phyloP scores from a whole-genome alignment of 2,888 invertebrate genomes.

The Dasysyrphus tricinctus region DNA sequence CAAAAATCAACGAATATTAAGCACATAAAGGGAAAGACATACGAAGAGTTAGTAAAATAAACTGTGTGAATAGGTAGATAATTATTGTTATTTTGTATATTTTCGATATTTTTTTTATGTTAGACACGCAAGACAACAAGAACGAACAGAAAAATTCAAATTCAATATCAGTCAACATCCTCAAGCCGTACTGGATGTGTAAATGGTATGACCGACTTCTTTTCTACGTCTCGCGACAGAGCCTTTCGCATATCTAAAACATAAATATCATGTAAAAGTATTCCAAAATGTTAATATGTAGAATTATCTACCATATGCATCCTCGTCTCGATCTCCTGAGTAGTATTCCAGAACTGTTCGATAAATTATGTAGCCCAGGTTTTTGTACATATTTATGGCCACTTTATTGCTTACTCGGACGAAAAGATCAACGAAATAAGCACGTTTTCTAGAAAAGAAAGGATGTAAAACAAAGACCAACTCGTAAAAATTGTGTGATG shows the following conservation, averaged over 20 bases:
- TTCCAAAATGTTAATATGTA: background rate
- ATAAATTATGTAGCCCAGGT: slow-evolving; percentile 98
- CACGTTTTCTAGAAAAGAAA: slow-evolving; percentile 90
- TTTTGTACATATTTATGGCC: slow-evolving; percentile 98
- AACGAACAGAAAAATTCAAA: slow-evolving; percentile 32
- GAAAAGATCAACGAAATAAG: slow-evolving; percentile 99
- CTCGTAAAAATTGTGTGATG: background rate
- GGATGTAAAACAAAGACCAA: too few species aligned
- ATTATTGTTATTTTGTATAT: slow-evolving; percentile 32
- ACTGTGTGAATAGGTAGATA: slow-evolving; percentile 20
- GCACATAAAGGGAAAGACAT: slow-evolving; percentile 29
- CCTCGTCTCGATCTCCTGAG: slow-evolving; percentile 98
- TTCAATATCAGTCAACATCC: slow-evolving; percentile 90
- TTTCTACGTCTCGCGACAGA: slow-evolving; percentile 94
- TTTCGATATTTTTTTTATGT: background rate
- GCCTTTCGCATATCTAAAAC: slow-evolving; percentile 99
- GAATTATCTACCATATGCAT: slow-evolving; percentile 93
- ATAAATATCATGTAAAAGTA: slow-evolving; percentile 13
- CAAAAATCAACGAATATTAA: slow-evolving; percentile 58
- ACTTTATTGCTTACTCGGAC: slow-evolving; percentile 98
- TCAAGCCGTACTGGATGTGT: slow-evolving; percentile 97
- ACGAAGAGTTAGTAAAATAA: slow-evolving; percentile 45
- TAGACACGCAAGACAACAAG: slow-evolving; percentile 29
- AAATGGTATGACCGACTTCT: slow-evolving; percentile 96
- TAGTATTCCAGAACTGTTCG: slow-evolving; percentile 98